Evolutionary conservation across 2,888 invertebrate genomes (phyloP).

Genomic region (Rhyacophila evoluta): DNA sequence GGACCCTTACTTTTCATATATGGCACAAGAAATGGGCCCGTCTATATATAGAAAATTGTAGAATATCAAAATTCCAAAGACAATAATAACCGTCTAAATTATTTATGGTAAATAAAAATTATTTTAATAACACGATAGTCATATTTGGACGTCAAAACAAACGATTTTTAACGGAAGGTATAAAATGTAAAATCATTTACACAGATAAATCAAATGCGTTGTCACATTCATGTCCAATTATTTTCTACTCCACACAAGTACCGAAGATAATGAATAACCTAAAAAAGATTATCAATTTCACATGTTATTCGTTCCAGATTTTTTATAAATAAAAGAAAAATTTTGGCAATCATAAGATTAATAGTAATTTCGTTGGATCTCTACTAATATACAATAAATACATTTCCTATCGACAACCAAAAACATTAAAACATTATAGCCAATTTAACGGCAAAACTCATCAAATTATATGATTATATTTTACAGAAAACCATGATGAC

Average conservation of each 20-base stretch:
- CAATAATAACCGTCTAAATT: no score
- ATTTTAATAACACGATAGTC: no score
- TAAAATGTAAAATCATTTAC: neutral
- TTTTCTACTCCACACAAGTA: neutral
- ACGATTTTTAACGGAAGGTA: no score
- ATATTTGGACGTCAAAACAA: no score
- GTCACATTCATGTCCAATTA: neutral
- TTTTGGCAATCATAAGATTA: constrained; percentile 8
- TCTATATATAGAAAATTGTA: no score
- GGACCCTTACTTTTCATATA: no score
- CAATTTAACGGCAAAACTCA: no score
- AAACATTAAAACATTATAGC: neutral
- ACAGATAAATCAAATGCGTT: neutral
- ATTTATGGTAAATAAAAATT: no score
- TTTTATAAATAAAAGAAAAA: constrained; percentile 4
- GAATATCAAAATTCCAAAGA: no score
- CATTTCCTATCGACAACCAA: neutral
- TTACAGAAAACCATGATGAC: no score
- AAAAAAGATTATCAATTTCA: neutral
- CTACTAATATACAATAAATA: neutral
- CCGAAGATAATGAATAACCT: neutral
- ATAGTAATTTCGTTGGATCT: constrained; percentile 7
- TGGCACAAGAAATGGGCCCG: no score
- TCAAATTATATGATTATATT: no score
- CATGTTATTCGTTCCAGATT: neutral